Percentiles rank a stretch among this genome's conserved stretches.
phyloP scores from a whole-genome alignment of 2,888 invertebrate genomes.

The Ochropacha duplaris region DNA sequence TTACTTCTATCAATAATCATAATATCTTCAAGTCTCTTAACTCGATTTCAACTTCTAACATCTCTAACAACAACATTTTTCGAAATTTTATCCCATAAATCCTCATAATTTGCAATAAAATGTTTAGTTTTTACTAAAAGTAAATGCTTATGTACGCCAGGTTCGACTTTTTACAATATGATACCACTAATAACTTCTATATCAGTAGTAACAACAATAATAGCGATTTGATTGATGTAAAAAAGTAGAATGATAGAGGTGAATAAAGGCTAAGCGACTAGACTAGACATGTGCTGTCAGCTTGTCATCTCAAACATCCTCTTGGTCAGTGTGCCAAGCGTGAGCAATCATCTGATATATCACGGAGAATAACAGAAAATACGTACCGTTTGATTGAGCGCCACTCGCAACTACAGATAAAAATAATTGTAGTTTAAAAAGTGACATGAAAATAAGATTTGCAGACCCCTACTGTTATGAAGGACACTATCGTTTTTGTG shows the following conservation, averaged over 20 bases:
- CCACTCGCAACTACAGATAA: constrained; percentile 14
- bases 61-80: background rate
- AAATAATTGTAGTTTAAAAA: constrained; percentile 17
- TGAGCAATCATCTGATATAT: constrained; percentile 52
- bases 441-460: constrained; percentile 9
- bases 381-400: constrained; percentile 37
- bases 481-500: background rate
- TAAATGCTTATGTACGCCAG: no score
- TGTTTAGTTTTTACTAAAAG: no score
- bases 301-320: constrained; percentile 48
- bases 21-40: constrained; percentile 24
- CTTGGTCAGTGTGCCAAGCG: constrained; percentile 64
- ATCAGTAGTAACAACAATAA: background rate
- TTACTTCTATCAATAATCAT: constrained; percentile 29
- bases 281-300: constrained; percentile 49
- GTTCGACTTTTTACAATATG: background rate
- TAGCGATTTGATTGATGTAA: constrained; percentile 14
- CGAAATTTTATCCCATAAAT: no score
- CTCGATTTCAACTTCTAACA: constrained; percentile 14
- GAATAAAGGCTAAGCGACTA: constrained; percentile 25
- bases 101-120: no score
- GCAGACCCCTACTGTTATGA: background rate
- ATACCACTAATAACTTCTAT: background rate
- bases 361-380: constrained; percentile 41
- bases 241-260: constrained; percentile 11